phyloP scores from a whole-genome alignment of 2,888 invertebrate species.

The Andrena flavipes region DNA sequence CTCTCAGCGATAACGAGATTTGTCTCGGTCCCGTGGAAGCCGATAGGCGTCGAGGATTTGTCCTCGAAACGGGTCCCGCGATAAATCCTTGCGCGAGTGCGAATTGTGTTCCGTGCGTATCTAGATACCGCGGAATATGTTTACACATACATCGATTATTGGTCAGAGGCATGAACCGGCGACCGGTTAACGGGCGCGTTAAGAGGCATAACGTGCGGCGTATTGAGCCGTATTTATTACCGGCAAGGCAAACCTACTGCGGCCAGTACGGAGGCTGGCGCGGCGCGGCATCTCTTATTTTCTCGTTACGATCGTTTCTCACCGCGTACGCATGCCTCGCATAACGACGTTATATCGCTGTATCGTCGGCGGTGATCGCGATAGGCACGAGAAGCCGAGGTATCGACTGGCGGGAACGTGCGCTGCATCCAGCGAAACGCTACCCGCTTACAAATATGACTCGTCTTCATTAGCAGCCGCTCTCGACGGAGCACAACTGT shows the following conservation, averaged over 20 bases:
- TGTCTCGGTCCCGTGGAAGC: slow-evolving; percentile 19
- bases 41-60: slow-evolving; percentile 50
- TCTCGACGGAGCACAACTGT: background rate
- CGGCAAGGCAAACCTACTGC: slow-evolving; percentile 10
- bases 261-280: background rate
- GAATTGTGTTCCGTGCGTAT: slow-evolving; percentile 52
- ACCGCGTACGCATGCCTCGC: slow-evolving; percentile 39
- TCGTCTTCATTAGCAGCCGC: slow-evolving; percentile 21
- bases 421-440: slow-evolving; percentile 9
- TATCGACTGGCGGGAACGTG: slow-evolving; percentile 23
- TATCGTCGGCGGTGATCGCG: slow-evolving; percentile 36
- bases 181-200: slow-evolving; percentile 52
- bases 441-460: background rate
- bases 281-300: slow-evolving; percentile 47
- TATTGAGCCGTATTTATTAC: slow-evolving; percentile 62
- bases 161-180: slow-evolving; percentile 29
- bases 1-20: slow-evolving; percentile 7
- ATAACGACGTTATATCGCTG: slow-evolving; percentile 43
- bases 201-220: slow-evolving; percentile 42
- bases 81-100: slow-evolving; percentile 39
- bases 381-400: slow-evolving; percentile 31
- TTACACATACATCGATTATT: slow-evolving; percentile 58
- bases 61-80: slow-evolving; percentile 45
- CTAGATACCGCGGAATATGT: slow-evolving; percentile 56
- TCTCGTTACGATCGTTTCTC: slow-evolving; percentile 53